Evolutionary conservation across 2,113 vertebrate genomes (phyloP), one percentile per base, ranked within the genome.

Genomic region (Orycteropus afer): DNA sequence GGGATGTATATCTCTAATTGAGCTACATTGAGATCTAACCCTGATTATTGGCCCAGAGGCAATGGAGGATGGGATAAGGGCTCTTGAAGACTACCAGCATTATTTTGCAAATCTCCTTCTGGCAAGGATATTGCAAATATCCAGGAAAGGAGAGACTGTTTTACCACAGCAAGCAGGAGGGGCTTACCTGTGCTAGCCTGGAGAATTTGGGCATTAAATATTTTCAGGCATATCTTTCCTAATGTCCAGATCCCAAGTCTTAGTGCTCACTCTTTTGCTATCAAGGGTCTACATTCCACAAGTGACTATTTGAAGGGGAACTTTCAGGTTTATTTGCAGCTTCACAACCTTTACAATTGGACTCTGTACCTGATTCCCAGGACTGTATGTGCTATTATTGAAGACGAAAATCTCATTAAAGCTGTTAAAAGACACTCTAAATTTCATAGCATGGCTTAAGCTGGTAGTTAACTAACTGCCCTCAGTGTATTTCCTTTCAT

Each of bases 381-480:
- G 51, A 40, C 47, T 23, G 7, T 85, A 61, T 34, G 22, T 17
- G 7, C 81, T 61, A 40, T 6, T 76, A n/a, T 82, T 83, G 74
- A 13, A 95, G 57, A 71, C 34, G 37, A 79, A 15, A 34, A 7
- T 69, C 47, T 92, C 53, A 89, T 61, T 63, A 76, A 85, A 69
- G 29, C 42, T 89, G 17, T 63, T 76, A 61, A 7, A 90, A 78
- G 40, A 42, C 20, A 45, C 34, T 57, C 45, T 37, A 78, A 55
- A 34, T n/a, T 95, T 88, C 51, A 77, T 8, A 49, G 23, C 37
- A 37, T n/a, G 34, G 49, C 23, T 59, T 57, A 18, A 65, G 23
- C 3, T 2, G 18, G 27, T 25, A 51, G 45, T 25, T 82, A 40
- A 71, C 49, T 82, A 40, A 71, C 49, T 61, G 57, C 32, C 67